phyloP scores from a whole-genome alignment of 1,140 invertebrate species.

The Cherax destructor region DNA sequence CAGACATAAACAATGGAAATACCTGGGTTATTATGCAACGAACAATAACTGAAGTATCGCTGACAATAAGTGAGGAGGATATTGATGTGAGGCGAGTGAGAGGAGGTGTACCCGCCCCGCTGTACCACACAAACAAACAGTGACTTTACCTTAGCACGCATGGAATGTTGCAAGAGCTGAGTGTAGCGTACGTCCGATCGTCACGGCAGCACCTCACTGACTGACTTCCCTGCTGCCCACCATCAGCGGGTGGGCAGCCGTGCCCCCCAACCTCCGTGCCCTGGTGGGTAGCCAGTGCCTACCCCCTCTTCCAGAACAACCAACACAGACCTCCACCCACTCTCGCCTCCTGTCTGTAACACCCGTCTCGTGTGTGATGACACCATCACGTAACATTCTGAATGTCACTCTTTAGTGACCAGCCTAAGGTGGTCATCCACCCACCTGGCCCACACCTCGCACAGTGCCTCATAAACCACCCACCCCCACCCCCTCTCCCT shows the following conservation, averaged over 20 bases:
- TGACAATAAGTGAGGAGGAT: neutral
- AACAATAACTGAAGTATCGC: too few relatives aligned
- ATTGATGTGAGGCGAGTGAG: neutral
- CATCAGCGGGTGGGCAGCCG: neutral
- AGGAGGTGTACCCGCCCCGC: neutral
- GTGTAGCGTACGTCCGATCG: neutral
- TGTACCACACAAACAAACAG: neutral
- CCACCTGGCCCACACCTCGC: too few relatives aligned
- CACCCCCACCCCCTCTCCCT: neutral
- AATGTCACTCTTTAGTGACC: too few relatives aligned
- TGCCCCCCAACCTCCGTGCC: neutral
- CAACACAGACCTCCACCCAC: too few relatives aligned
- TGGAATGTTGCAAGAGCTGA: neutral
- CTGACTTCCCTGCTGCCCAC: neutral
- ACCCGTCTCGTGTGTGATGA: too few relatives aligned
- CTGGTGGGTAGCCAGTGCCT: neutral
- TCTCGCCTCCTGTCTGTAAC: too few relatives aligned
- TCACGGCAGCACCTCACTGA: conserved; percentile 6
- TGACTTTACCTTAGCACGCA: neutral
- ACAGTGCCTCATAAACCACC: too few relatives aligned
- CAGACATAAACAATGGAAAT: too few relatives aligned
- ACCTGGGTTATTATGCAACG: too few relatives aligned
- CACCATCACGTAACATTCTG: too few relatives aligned
- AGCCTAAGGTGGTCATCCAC: too few relatives aligned
- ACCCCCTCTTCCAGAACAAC: too few relatives aligned